Conservation (phyloP, 2,797 vertebrate genomes). For the Danio tinwini region DNA sequence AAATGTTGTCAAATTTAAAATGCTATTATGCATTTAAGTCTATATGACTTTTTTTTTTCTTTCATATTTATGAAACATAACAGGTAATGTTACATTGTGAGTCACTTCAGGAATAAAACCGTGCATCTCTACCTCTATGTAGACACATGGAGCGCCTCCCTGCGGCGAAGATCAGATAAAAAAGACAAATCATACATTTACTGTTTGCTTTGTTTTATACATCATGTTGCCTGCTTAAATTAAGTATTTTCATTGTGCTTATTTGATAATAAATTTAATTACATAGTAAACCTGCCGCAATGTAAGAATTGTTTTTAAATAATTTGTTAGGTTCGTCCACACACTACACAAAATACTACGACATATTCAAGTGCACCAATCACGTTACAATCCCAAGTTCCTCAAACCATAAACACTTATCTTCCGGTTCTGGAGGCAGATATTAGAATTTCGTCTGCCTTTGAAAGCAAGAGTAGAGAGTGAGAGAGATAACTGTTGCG, state of each 20-base stretch:
- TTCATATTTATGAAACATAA: too few species aligned
- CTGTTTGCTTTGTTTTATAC: not conserved
- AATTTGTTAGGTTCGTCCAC: too few species aligned
- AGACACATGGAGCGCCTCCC: not conserved
- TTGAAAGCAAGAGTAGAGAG: not conserved
- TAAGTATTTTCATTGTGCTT: too few species aligned
- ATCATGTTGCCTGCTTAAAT: not conserved
- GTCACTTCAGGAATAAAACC: too few species aligned
- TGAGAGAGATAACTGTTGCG: not conserved
- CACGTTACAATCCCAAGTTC: conserved; percentile 5
- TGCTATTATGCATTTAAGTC: too few species aligned
- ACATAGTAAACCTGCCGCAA: too few species aligned
- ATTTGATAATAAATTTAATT: too few species aligned
- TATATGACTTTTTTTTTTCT: too few species aligned
- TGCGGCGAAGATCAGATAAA: not conserved
- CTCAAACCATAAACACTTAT: not conserved
- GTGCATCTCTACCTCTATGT: too few species aligned
- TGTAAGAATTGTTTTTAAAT: too few species aligned
- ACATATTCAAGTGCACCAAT: conserved; percentile 26
- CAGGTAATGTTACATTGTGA: too few species aligned
- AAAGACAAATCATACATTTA: not conserved
- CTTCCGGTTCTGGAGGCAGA: conserved; percentile 3
- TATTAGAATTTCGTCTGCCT: not conserved
- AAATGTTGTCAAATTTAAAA: too few species aligned
- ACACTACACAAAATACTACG: not conserved